These are phyloP conservation scores for Pemphigus obesinymphae DNA, from an alignment of 1,140 invertebrate species.

Conservation along the genomic window DNA sequence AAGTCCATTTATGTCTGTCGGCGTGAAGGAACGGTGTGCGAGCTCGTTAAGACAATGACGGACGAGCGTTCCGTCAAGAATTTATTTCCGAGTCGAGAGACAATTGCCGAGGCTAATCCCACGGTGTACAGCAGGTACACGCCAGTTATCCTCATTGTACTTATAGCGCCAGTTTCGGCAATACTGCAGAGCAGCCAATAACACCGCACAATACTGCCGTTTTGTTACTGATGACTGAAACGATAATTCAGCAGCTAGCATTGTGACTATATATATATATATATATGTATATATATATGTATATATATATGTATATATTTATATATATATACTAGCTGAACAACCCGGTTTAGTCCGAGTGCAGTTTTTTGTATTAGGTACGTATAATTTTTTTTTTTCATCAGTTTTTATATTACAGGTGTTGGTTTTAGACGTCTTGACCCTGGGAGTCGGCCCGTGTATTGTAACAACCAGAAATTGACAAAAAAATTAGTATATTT, in stretches of 20 bases:
- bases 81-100: conserved; percentile 19
- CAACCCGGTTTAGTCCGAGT: no score
- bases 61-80: conserved; percentile 27
- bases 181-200: neutral
- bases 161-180: neutral
- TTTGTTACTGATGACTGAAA: neutral
- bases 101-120: neutral
- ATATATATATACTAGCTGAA: no score
- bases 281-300: no score
- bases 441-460: no score
- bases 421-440: no score
- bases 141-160: neutral
- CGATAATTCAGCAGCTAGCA: conserved; percentile 7
- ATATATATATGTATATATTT: no score
- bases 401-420: no score
- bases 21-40: conserved; percentile 6
- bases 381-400: no score
- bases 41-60: conserved; percentile 31
- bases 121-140: no score
- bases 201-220: neutral
- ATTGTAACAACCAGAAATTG: no score
- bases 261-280: neutral
- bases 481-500: no score
- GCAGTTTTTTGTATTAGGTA: no score
- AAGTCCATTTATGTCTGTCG: conserved; percentile 25